A percentile compares a stretch with the other conserved stretches of the same genome.
phyloP scores from a whole-genome alignment of 2,888 invertebrate genomes.

The Phyto melanocephala region DNA sequence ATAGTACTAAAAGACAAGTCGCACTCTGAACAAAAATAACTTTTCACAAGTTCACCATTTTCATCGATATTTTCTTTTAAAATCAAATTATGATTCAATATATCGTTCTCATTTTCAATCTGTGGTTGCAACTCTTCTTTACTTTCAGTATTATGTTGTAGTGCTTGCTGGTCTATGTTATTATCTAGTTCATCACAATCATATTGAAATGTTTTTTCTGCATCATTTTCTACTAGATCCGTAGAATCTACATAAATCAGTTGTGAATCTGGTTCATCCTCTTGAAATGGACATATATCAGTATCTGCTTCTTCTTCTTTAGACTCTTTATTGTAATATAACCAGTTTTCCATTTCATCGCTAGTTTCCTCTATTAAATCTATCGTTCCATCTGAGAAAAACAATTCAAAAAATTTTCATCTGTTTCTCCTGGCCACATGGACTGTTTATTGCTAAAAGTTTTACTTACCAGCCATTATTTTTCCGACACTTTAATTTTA shows the following conservation, averaged over 20 bases:
- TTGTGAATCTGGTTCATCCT: not conserved
- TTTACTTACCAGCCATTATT: constrained; percentile 52
- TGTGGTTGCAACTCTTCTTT: not conserved
- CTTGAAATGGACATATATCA: not conserved
- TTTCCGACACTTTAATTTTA: not conserved
- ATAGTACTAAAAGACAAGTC: constrained; percentile 54
- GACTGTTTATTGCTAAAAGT: not conserved
- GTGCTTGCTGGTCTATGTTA: not conserved
- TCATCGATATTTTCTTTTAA: constrained; percentile 53
- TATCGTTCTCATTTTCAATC: not conserved
- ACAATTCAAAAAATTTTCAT: not conserved
- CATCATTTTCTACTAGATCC: not conserved
- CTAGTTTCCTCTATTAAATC: constrained; percentile 49
- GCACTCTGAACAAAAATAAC: constrained; percentile 62
- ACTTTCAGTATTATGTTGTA: not conserved
- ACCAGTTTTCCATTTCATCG: constrained; percentile 32
- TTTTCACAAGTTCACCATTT: constrained; percentile 33
- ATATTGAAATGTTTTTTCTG: not conserved
- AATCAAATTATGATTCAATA: constrained; percentile 41
- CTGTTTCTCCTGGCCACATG: not conserved
- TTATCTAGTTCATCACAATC: not conserved
- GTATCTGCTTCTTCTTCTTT: not conserved
- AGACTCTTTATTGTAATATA: constrained; percentile 13
- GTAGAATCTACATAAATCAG: constrained; percentile 21
- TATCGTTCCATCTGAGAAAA: constrained; percentile 32